These are phyloP conservation scores for Calycopis cecrops DNA, from an alignment of 1,140 invertebrate species.

Conservation along the genomic window DNA sequence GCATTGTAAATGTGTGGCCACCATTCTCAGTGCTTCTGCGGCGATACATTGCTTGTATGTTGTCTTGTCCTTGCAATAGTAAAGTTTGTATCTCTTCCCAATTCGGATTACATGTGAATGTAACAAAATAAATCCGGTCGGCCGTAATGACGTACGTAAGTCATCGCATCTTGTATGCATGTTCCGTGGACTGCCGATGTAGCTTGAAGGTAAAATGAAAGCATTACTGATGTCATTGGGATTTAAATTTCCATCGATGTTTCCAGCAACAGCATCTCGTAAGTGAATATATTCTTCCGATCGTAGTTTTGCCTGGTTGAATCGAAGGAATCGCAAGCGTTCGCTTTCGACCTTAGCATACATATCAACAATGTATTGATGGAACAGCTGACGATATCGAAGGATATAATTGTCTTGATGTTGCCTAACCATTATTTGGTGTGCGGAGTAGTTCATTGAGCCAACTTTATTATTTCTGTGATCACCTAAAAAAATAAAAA, in stretches of 20 bases:
- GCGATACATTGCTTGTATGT: slow-evolving; percentile 27
- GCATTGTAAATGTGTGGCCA: slow-evolving; percentile 32
- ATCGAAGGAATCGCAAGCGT: slow-evolving; percentile 43
- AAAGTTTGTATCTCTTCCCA: slow-evolving; percentile 22
- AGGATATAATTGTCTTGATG: slow-evolving; percentile 37
- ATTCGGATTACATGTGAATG: slow-evolving; percentile 13
- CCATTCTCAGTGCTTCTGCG: slow-evolving; percentile 33
- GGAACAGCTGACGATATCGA: slow-evolving; percentile 39
- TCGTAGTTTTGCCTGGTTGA: slow-evolving; percentile 46
- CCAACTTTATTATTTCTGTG: slow-evolving; percentile 17
- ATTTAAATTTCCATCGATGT: too few relatives aligned
- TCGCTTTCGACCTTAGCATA: slow-evolving; percentile 44
- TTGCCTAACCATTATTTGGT: slow-evolving; percentile 36
- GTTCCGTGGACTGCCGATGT: slow-evolving; percentile 40
- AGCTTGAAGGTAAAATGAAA: slow-evolving; percentile 38
- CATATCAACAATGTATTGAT: slow-evolving; percentile 40
- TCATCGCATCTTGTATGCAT: slow-evolving; percentile 45
- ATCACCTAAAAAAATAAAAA: too few relatives aligned
- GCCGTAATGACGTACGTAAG: slow-evolving; percentile 20
- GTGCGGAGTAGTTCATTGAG: slow-evolving; percentile 17
- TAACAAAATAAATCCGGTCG: slow-evolving; percentile 5
- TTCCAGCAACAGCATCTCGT: slow-evolving; percentile 21
- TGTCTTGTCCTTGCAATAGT: slow-evolving; percentile 16
- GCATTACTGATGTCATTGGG: too few relatives aligned
- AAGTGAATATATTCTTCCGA: slow-evolving; percentile 23